Conservation (phyloP, 2,888 invertebrate genomes). For the Augiades crinisus region DNA sequence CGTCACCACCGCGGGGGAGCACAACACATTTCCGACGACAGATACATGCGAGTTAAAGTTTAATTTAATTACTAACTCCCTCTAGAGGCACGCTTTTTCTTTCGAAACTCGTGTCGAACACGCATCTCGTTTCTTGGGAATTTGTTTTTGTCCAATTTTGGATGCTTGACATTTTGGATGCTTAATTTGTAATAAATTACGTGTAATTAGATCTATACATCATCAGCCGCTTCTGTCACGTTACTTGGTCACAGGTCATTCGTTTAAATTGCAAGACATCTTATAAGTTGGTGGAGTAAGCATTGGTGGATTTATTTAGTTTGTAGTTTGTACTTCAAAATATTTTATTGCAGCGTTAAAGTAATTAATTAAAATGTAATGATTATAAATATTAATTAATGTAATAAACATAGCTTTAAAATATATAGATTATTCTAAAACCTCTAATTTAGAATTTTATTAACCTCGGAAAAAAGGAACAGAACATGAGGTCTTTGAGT, state of each 20-base stretch:
- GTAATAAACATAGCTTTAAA: too few species aligned
- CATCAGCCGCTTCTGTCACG: not conserved
- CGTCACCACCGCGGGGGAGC: slow-evolving; percentile 11
- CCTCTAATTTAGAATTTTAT: too few species aligned
- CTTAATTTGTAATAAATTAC: slow-evolving; percentile 11
- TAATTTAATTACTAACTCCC: slow-evolving; percentile 56
- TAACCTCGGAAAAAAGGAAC: too few species aligned
- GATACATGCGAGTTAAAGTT: slow-evolving; percentile 55
- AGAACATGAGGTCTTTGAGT: too few species aligned
- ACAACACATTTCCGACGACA: slow-evolving; percentile 47
- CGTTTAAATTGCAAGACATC: too few species aligned
- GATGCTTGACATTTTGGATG: not conserved
- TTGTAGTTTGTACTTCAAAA: too few species aligned
- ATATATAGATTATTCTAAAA: too few species aligned
- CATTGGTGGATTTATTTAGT: too few species aligned
- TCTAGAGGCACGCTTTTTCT: slow-evolving; percentile 32
- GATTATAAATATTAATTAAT: too few species aligned
- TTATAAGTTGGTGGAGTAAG: too few species aligned
- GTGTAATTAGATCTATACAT: slow-evolving; percentile 6
- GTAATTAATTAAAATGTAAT: too few species aligned
- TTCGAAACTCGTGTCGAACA: slow-evolving; percentile 1
- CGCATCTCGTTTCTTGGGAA: slow-evolving; percentile 9
- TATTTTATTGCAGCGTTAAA: too few species aligned
- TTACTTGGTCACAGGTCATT: not conserved
- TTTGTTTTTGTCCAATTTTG: slow-evolving; percentile 12